These are phyloP conservation scores for Caranx melampygus DNA, from an alignment of 2,113 vertebrate genomes.

Conservation along the genomic window DNA sequence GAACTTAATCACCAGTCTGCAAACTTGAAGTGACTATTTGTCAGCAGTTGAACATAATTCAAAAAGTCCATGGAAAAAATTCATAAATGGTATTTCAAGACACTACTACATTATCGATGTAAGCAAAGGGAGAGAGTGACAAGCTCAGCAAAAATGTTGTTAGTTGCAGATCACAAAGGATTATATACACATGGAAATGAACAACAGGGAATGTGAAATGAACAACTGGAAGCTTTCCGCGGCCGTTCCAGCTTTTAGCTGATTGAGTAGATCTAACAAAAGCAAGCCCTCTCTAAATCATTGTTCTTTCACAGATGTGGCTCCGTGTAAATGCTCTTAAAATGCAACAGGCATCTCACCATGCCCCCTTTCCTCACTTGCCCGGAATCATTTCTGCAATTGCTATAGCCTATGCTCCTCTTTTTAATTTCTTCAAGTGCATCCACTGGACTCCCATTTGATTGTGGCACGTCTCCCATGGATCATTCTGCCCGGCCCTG, in stretches of 20 bases:
- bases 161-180: conserved; percentile 24
- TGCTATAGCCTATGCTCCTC: conserved; percentile 33
- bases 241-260: conserved; percentile 60
- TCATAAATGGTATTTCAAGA: neutral
- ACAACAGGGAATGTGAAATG: neutral
- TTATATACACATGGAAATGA: conserved; percentile 25
- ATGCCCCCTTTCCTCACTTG: conserved; percentile 40
- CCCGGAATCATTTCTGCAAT: conserved; percentile 68
- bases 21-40: neutral
- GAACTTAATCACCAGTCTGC: neutral
- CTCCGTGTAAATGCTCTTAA: conserved; percentile 48
- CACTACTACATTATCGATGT: neutral
- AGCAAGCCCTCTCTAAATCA: conserved; percentile 45
- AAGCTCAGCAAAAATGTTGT: neutral
- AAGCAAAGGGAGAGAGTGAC: conserved; percentile 10
- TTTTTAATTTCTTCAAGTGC: conserved; percentile 75
- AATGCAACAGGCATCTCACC: conserved; percentile 42
- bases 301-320: conserved; percentile 45
- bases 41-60: neutral
- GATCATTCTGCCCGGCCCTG: conserved; percentile 35
- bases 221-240: conserved; percentile 15
- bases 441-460: conserved; percentile 39
- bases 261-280: conserved; percentile 52
- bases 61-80: neutral
- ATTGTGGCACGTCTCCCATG: conserved; percentile 46